A percentile compares a stretch with the other conserved stretches of the same genome.
These are phyloP conservation scores for Drosophila cognata DNA, from an alignment of 2,888 invertebrate species.

Conservation along the genomic window DNA sequence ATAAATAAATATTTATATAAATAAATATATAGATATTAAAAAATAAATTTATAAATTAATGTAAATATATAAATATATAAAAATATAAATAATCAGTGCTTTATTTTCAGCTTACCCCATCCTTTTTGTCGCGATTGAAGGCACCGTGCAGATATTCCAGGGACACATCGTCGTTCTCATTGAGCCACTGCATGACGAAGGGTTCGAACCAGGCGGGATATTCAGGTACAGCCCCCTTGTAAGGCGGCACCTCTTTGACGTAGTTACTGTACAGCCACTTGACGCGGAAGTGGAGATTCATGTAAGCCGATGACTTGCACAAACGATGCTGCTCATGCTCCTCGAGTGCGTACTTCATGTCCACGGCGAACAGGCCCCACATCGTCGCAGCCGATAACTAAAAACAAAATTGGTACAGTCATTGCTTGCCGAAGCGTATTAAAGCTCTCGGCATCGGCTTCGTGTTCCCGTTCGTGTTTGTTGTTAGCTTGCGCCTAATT, in stretches of 20 bases:
- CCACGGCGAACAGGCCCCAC: constrained; percentile 98
- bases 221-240: constrained; percentile 98
- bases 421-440: too few species aligned
- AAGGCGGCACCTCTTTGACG: constrained; percentile 98
- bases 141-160: constrained; percentile 99
- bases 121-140: constrained; percentile 98
- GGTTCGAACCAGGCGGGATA: constrained; percentile 99
- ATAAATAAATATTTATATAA: background rate
- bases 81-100: background rate
- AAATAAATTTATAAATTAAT: background rate
- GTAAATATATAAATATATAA: background rate
- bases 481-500: background rate
- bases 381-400: constrained; percentile 98
- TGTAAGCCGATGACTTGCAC: constrained; percentile 99
- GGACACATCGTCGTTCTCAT: constrained; percentile 99
- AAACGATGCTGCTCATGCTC: constrained; percentile 98
- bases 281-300: constrained; percentile 99
- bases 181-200: constrained; percentile 99
- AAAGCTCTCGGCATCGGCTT: background rate
- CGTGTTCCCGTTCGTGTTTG: background rate
- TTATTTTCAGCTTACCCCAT: constrained; percentile 88
- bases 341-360: constrained; percentile 98
- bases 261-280: constrained; percentile 99
- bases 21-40: background rate
- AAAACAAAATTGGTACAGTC: background rate